phyloP scores from a whole-genome alignment of 2,113 vertebrate genomes.

The Fregata magnificens region DNA sequence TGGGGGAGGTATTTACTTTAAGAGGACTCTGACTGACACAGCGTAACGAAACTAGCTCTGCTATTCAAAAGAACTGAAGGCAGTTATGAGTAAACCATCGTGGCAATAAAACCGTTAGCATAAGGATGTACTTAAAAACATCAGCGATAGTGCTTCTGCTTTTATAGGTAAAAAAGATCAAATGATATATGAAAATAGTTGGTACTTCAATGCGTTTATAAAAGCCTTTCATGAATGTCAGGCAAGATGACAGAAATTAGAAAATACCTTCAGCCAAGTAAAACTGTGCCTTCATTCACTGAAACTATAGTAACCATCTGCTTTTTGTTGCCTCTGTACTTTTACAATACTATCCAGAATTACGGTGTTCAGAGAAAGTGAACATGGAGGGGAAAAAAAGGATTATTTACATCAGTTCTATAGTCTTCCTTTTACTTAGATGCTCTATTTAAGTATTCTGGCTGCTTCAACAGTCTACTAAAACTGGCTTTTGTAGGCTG shows the following conservation, averaged over 20 bases:
- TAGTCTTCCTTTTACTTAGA: neutral
- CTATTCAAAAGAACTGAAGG: neutral
- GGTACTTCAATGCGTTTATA: neutral
- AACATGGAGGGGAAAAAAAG: neutral
- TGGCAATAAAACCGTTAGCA: neutral
- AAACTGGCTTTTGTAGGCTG: neutral
- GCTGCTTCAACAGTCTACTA: neutral
- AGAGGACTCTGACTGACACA: neutral
- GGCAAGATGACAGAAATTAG: constrained; percentile 33
- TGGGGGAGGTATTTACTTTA: neutral
- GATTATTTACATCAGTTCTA: constrained; percentile 15
- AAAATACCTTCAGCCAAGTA: constrained; percentile 17
- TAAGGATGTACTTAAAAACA: constrained; percentile 39
- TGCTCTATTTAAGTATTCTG: constrained; percentile 1
- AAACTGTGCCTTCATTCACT: neutral
- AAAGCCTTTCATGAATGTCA: neutral
- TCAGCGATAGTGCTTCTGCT: constrained; percentile 13
- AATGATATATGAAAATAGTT: neutral
- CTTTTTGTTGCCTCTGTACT: constrained; percentile 8
- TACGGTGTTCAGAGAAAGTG: neutral
- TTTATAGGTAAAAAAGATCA: constrained; percentile 22
- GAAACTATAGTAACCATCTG: constrained; percentile 46
- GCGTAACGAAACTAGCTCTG: neutral
- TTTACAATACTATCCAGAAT: neutral
- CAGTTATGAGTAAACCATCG: neutral